A percentile compares a stretch with the other conserved stretches of the same genome.
These are phyloP conservation scores for Simalia tracyae DNA, from an alignment of 2,797 vertebrate species.

Conservation along the genomic window DNA sequence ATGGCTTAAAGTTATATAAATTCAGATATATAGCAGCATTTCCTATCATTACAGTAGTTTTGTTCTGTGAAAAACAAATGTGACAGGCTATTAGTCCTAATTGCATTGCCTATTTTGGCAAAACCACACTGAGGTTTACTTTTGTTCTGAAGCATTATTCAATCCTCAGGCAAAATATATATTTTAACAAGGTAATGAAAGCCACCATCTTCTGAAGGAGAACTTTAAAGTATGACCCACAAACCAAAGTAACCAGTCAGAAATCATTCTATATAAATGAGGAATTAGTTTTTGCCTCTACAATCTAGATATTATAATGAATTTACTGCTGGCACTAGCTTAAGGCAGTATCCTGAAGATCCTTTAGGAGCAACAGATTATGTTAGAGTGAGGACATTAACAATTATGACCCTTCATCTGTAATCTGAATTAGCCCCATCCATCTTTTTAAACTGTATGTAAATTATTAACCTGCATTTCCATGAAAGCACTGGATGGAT, in stretches of 20 bases:
- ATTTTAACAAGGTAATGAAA: neutral
- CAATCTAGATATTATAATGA: neutral
- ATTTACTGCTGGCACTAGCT: neutral
- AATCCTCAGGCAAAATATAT: neutral
- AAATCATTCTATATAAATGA: neutral
- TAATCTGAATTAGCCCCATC: neutral
- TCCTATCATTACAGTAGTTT: conserved; percentile 29
- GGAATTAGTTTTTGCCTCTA: neutral
- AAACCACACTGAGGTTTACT: conserved; percentile 8
- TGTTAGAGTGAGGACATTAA: neutral
- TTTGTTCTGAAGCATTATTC: conserved; percentile 22
- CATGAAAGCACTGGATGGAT: neutral
- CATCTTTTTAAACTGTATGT: neutral
- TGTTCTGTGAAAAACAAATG: conserved; percentile 30
- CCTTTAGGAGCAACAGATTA: neutral
- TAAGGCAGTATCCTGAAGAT: neutral
- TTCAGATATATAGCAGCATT: neutral
- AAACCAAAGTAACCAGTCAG: conserved; percentile 27
- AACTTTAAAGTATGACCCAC: neutral
- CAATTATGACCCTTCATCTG: neutral
- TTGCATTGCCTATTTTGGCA: conserved; percentile 15
- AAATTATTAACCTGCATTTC: neutral
- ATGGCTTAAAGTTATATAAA: conserved; percentile 27
- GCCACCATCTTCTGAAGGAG: neutral
- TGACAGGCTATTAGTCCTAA: conserved; percentile 2